phyloP scores from a whole-genome alignment of 2,888 invertebrate genomes.

The Oscheius sp. region DNA sequence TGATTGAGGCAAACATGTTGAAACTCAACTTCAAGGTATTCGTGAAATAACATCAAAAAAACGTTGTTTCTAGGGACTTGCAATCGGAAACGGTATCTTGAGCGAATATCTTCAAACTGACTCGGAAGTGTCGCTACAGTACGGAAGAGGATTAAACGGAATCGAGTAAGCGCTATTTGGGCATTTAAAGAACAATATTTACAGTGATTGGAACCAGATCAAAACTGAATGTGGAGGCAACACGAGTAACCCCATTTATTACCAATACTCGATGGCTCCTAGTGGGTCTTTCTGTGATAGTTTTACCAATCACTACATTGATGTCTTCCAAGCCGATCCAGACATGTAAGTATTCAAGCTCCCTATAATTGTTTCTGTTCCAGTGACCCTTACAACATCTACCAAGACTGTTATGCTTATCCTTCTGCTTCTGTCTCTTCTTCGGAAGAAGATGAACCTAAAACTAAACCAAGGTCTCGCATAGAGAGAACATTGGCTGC shows the following conservation, averaged over 20 bases:
- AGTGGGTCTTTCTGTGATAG: slow-evolving; percentile 39
- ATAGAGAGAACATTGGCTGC: slow-evolving; percentile 17
- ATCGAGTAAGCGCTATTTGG: slow-evolving; percentile 44
- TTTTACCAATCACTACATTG: slow-evolving; percentile 41
- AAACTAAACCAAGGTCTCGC: slow-evolving; percentile 28
- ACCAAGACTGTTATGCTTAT: slow-evolving; percentile 56
- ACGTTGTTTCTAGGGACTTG: slow-evolving; percentile 49
- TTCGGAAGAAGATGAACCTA: not conserved
- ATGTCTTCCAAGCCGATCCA: slow-evolving; percentile 42
- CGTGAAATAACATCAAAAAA: not conserved
- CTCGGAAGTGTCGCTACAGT: slow-evolving; percentile 58
- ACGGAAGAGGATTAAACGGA: slow-evolving; percentile 60
- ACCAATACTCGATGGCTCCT: slow-evolving; percentile 42
- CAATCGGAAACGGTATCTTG: slow-evolving; percentile 65
- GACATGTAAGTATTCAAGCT: not conserved
- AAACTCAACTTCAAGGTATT: slow-evolving; percentile 53
- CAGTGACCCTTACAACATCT: slow-evolving; percentile 56
- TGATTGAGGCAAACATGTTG: slow-evolving; percentile 45
- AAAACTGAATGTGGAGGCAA: slow-evolving; percentile 44
- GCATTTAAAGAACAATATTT: not conserved
- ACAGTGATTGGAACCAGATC: slow-evolving; percentile 55
- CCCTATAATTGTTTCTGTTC: not conserved
- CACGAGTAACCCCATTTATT: slow-evolving; percentile 44
- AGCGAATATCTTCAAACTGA: slow-evolving; percentile 58
- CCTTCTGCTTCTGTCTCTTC: not conserved